These are phyloP conservation scores for Clitarchus hookeri DNA, from an alignment of 2,888 invertebrate species.

Conservation along the genomic window DNA sequence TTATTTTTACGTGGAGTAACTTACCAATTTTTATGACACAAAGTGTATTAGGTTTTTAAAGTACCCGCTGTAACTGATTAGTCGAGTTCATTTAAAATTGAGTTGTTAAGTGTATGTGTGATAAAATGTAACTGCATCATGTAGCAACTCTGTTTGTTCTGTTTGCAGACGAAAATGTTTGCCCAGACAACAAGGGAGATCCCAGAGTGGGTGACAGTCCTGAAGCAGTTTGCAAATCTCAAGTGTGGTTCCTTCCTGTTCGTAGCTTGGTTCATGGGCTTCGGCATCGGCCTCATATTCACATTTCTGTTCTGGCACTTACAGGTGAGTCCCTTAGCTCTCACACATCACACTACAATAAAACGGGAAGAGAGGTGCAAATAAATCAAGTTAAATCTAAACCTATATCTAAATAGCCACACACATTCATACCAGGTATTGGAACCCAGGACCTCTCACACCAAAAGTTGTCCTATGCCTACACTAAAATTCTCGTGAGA, in stretches of 20 bases:
- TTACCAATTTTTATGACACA: too few species aligned
- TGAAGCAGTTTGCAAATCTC: conserved; percentile 86
- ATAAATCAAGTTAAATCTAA: too few species aligned
- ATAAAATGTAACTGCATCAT: background rate
- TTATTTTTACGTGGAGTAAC: too few species aligned
- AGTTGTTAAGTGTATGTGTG: background rate
- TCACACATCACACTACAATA: too few species aligned
- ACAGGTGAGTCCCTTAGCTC: conserved; percentile 51
- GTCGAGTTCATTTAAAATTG: background rate
- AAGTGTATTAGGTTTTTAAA: background rate
- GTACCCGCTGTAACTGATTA: background rate
- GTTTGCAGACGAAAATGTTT: conserved; percentile 80
- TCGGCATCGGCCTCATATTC: conserved; percentile 97
- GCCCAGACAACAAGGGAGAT: conserved; percentile 89
- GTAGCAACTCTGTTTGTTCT: background rate
- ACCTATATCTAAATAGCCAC: too few species aligned
- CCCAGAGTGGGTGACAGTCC: conserved; percentile 92
- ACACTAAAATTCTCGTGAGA: too few species aligned
- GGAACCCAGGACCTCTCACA: background rate
- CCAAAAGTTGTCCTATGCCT: background rate
- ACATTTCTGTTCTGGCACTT: conserved; percentile 99
- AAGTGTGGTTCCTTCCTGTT: conserved; percentile 92
- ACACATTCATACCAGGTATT: too few species aligned
- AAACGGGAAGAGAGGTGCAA: too few species aligned
- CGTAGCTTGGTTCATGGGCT: conserved; percentile 99